Conservation (phyloP, 2,797 vertebrate genomes). For the Telmatherina bonti region DNA sequence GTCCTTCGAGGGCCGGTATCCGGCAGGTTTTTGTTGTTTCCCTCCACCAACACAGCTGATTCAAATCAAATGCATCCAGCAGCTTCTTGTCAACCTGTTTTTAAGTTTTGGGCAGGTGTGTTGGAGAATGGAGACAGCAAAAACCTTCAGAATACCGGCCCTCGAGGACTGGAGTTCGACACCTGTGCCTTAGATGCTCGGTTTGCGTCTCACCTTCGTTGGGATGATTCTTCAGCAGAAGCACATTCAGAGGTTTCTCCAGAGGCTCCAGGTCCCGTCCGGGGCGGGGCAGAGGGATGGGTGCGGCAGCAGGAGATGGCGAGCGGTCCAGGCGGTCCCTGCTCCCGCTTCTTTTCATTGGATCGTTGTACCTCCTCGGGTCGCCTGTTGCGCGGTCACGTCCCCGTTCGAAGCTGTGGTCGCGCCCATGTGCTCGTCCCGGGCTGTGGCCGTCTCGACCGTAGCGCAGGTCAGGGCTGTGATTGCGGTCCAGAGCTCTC, state of each 20-base stretch:
- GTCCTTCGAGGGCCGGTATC: no score
- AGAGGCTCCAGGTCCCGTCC: constrained; percentile 65
- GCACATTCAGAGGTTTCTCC: constrained; percentile 88
- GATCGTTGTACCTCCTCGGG: constrained; percentile 66
- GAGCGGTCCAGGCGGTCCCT: constrained; percentile 87
- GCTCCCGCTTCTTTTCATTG: constrained; percentile 78
- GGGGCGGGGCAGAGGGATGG: constrained; percentile 70
- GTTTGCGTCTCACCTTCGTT: constrained; percentile 88
- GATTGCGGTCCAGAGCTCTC: constrained; percentile 65
- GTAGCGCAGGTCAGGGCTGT: constrained; percentile 78
- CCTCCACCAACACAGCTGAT: no score
- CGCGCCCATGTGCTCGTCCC: constrained; percentile 64
- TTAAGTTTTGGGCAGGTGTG: no score
- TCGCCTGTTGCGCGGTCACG: constrained; percentile 52
- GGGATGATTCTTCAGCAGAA: constrained; percentile 90
- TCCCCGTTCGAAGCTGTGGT: constrained; percentile 66
- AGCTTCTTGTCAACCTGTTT: no score
- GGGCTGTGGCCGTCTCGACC: constrained; percentile 68
- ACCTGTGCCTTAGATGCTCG: no score
- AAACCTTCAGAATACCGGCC: no score
- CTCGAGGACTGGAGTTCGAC: no score
- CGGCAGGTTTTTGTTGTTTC: no score
- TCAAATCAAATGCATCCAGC: no score
- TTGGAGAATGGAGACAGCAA: no score
- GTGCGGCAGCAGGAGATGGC: constrained; percentile 79